Evolutionary conservation across 2,113 vertebrate species (phyloP), one percentile per base, ranked within the genome.

Genomic region (Eulemur macaco): DNA sequence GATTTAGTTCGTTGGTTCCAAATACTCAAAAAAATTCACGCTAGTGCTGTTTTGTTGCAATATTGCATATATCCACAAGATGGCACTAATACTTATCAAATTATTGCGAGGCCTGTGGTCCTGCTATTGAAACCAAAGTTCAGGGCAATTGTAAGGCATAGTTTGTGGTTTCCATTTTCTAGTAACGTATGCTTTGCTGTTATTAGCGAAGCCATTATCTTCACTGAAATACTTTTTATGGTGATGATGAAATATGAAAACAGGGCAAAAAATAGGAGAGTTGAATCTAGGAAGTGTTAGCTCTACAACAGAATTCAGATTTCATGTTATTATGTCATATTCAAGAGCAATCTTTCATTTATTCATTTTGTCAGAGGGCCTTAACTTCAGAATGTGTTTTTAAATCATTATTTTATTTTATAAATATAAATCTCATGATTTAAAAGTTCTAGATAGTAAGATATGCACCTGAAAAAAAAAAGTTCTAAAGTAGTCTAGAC

Each of bases 1-100:
- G 6, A 56, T 84, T 58, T 63, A 60, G 37, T 88, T 76, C 37
- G 27, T 60, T 96, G 20, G 20, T 74, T 81, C 4, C 60, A 78
- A 95, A 93, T 56, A 23, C 2, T 13, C 1, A 80, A 60, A 84
- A 42, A 73, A 85, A 81, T 27, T 34, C 34, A 15, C 1, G 3
- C 25, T 34, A 39, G 6, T 9, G 5, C 17, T 8, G 23, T 64
- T 73, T 95, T 91, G 37, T 58, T 97, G 96, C 87, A 96, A 76
- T 98, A 95, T 91, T 97, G 31, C 6, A 58, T 17, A 12, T 0
- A 54, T 78, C 98, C 98, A 98, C 98, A 96, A 98, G 98, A 97
- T 98, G 98, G 97, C 98, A 98, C 88, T 96, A 86, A 34, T 31
- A 89, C 18, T 77, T 31, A 89, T 2, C 56, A 66, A 96, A 98